Conservation (phyloP, 2,888 invertebrate species). For the Eremobia ochroleuca region DNA sequence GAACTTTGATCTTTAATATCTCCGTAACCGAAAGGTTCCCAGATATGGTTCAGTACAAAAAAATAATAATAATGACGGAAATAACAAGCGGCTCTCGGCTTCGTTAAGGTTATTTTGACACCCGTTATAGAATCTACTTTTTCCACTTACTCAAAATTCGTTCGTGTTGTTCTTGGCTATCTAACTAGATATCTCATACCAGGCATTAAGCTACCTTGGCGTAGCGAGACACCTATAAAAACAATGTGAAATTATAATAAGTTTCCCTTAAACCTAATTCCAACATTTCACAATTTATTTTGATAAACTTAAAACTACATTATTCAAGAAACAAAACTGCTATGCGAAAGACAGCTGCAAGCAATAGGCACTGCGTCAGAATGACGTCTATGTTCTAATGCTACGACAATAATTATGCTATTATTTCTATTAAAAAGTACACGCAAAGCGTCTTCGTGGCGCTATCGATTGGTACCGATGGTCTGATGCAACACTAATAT, state of each 20-base stretch:
- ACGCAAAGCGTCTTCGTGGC: conserved; percentile 25
- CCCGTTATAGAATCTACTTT: not conserved
- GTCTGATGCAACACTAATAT: conserved; percentile 44
- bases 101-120: not conserved
- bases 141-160: not conserved
- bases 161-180: conserved; percentile 18
- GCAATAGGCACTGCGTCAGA: conserved; percentile 46
- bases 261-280: not conserved
- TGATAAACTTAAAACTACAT: not conserved
- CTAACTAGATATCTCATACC: conserved; percentile 19
- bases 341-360: conserved; percentile 38
- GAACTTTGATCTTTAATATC: no score
- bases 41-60: not conserved
- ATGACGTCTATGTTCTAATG: conserved; percentile 45
- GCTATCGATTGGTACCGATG: conserved; percentile 19
- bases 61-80: not conserved
- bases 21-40: not conserved
- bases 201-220: not conserved
- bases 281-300: not conserved
- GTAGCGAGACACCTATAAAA: not conserved
- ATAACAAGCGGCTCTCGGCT: not conserved
- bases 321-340: conserved; percentile 8
- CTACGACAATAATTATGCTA: conserved; percentile 48
- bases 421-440: conserved; percentile 51
- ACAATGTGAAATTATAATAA: not conserved